Evolutionary conservation across 1,140 invertebrate species (phyloP).

Genomic region (Hypsibius dujardini): DNA sequence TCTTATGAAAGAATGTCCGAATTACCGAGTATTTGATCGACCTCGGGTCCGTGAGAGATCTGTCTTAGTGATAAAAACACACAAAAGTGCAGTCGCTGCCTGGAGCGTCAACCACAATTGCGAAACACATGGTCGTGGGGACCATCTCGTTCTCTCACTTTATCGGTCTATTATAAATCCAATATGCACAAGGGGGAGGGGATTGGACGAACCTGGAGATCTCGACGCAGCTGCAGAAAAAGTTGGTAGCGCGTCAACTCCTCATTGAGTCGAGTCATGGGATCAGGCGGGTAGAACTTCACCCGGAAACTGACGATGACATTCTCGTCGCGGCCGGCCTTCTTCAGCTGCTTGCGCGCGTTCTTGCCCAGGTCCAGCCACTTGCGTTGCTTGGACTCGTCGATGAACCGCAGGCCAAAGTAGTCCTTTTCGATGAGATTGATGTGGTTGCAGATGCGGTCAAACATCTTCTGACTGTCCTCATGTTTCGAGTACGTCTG

Average conservation of each 20-base stretch:
- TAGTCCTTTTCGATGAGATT: conserved; percentile 91
- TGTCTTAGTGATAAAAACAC: too few relatives aligned
- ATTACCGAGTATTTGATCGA: too few relatives aligned
- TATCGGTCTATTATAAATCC: too few relatives aligned
- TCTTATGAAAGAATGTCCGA: too few relatives aligned
- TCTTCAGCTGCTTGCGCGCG: conserved; percentile 20
- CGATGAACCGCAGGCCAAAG: conserved; percentile 85
- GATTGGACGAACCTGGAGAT: conserved; percentile 40
- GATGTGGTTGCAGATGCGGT: conserved; percentile 77
- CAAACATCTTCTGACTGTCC: conserved; percentile 67
- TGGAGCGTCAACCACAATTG: too few relatives aligned
- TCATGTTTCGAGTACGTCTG: conserved; percentile 10
- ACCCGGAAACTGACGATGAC: conserved; percentile 63
- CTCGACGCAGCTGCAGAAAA: conserved; percentile 79
- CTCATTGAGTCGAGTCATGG: conserved; percentile 53
- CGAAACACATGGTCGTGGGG: too few relatives aligned
- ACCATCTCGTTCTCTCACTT: too few relatives aligned
- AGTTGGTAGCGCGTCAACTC: conserved; percentile 75
- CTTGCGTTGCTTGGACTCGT: conserved; percentile 61
- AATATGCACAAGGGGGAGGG: too few relatives aligned
- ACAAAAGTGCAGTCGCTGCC: too few relatives aligned
- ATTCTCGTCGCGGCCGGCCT: conserved; percentile 57
- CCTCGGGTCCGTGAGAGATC: too few relatives aligned
- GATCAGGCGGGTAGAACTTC: conserved; percentile 84
- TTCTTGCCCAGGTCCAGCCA: conserved; percentile 33